Base-by-base conservation (phyloP, 2,113 vertebrate genomes). In the Channa argus region DNA sequence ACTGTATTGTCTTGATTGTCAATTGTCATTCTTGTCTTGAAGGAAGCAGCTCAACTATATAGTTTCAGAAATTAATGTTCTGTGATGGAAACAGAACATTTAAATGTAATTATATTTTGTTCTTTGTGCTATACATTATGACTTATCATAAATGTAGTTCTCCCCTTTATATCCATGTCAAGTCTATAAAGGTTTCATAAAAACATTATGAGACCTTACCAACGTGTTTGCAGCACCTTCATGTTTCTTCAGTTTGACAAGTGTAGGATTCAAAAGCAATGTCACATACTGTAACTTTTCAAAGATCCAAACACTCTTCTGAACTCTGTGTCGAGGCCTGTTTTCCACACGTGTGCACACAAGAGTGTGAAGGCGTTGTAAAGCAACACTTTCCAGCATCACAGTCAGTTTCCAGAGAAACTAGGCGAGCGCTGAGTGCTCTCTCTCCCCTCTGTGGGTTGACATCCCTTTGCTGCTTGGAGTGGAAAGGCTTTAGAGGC, bases 351-450 rank as follows among this genome's bases (percentile, higher is more conserved):
- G 5, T 37, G 41, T 37, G 34, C 37, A 24, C 44, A 11, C 44
- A 5, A 53, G 63, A 77, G 79, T 75, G 56, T 60, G 79, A 86
- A 70, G 78, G 85, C 84, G 86, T 87, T 47, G 49, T 49, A 68
- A 66, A 79, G 82, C 60, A 62, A 64, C 75, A 66, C 65, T 90
- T 90, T 88, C 85, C 85, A 90, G 68, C 74, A 62, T 88, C 86
- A 53, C 69, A 73, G 73, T 70, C 67, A 74, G 64, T 91, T 90
- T 92, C 84, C 84, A 83, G 77, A 91, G 82, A 88, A 88, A 82
- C 67, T 38, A 79, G 53, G 53, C 46, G 24, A 78, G 70, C 8
- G 41, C 44, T 45, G 14, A 73, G 55, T 34, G n/a, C 74, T 47
- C 24, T 71, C 62, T 67, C 77, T 78, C 77, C 75, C 14, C 77